phyloP scores from a whole-genome alignment of 2,113 vertebrate genomes.

The Corydoras maculifer region DNA sequence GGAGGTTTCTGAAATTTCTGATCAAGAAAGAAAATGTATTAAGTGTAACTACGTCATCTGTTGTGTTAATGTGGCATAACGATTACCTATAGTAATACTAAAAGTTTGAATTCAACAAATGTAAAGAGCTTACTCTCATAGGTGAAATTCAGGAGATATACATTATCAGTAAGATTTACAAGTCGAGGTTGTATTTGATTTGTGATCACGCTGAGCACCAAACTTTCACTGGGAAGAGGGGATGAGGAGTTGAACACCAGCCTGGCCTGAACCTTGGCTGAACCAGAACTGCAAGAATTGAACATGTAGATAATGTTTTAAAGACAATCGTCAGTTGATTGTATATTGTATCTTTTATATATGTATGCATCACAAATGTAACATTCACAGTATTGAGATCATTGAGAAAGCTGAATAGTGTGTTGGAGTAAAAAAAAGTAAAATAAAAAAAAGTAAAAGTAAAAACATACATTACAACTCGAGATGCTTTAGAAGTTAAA shows the following conservation, averaged over 20 bases:
- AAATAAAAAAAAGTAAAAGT: no score
- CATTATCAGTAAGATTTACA: background rate
- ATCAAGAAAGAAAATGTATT: background rate
- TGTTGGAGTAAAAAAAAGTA: background rate
- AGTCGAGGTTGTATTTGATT: background rate
- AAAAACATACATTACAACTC: no score
- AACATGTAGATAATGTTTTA: background rate
- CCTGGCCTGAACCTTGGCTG: constrained; percentile 9
- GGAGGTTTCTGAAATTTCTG: constrained; percentile 14
- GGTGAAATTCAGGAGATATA: background rate
- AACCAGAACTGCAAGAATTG: background rate
- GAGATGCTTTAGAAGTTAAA: no score
- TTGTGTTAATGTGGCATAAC: no score
- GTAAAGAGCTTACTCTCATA: background rate
- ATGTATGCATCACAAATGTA: background rate
- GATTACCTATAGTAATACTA: no score
- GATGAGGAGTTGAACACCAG: constrained; percentile 20
- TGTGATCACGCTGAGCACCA: background rate
- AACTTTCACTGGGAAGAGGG: constrained; percentile 20
- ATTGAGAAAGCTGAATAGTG: constrained; percentile 4
- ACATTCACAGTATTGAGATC: background rate
- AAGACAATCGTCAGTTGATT: no score
- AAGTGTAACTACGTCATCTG: no score
- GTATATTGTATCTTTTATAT: no score
- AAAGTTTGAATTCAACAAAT: background rate